These are phyloP conservation scores for Drosophila kurseongensis DNA, from an alignment of 1,140 invertebrate genomes.

Conservation along the genomic window DNA sequence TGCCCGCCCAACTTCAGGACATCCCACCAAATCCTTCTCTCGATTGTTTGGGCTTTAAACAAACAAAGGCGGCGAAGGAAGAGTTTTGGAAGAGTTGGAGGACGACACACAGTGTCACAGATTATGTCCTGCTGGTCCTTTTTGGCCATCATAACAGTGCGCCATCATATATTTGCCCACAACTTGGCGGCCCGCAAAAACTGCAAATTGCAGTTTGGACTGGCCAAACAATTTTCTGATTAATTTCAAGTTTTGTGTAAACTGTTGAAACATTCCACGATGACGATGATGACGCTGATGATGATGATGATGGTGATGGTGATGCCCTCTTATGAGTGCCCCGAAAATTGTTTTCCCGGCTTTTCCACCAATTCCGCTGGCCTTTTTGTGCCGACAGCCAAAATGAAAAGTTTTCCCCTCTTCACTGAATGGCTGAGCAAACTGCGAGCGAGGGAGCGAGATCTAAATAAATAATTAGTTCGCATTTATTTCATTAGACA, in stretches of 20 bases:
- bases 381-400: slow-evolving; percentile 21
- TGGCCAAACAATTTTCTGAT: slow-evolving; percentile 73
- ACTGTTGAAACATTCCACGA: slow-evolving; percentile 42
- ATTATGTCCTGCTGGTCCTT: slow-evolving; percentile 9
- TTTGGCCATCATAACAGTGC: slow-evolving; percentile 7
- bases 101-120: background rate
- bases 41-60: slow-evolving; percentile 53
- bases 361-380: background rate
- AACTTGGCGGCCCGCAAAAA: slow-evolving; percentile 50
- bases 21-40: slow-evolving; percentile 34
- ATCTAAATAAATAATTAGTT: slow-evolving; percentile 55
- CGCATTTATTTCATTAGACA: slow-evolving; percentile 49
- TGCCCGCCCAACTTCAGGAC: slow-evolving; percentile 50
- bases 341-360: slow-evolving; percentile 13
- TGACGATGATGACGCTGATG: background rate
- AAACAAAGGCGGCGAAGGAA: slow-evolving; percentile 24
- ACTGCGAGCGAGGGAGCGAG: slow-evolving; percentile 31
- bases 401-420: slow-evolving; percentile 52
- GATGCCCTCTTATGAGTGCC: slow-evolving; percentile 36
- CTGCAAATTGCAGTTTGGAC: slow-evolving; percentile 64
- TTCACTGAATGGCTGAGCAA: slow-evolving; percentile 50
- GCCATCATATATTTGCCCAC: slow-evolving; percentile 60
- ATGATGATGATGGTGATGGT: background rate
- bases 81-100: too few relatives aligned
- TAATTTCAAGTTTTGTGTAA: slow-evolving; percentile 79